These are phyloP conservation scores for Celastrina argiolus DNA, from an alignment of 2,888 invertebrate genomes.

Conservation along the genomic window DNA sequence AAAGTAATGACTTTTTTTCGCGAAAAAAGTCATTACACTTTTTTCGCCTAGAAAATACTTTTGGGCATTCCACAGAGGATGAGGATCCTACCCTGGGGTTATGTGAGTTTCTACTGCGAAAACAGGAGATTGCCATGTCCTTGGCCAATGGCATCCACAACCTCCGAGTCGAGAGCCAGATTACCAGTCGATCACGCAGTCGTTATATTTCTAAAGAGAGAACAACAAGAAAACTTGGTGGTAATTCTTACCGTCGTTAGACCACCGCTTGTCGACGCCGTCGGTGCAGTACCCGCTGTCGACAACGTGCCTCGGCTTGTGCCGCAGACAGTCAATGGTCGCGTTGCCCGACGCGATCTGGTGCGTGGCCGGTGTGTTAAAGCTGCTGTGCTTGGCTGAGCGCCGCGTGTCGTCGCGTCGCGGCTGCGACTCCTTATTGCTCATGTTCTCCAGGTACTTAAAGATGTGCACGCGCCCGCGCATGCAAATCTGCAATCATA, in stretches of 20 bases:
- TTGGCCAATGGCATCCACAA: too few relatives aligned
- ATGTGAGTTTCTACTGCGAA: too few relatives aligned
- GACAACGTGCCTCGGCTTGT: slow-evolving; percentile 82
- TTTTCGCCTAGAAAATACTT: too few relatives aligned
- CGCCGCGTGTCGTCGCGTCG: slow-evolving; percentile 71
- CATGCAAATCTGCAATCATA: slow-evolving; percentile 84
- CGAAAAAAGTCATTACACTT: too few relatives aligned
- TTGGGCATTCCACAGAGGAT: too few relatives aligned
- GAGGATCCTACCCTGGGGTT: too few relatives aligned
- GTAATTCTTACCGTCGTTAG: slow-evolving; percentile 81
- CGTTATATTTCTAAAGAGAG: too few relatives aligned
- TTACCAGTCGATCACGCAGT: too few relatives aligned
- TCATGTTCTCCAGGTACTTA: slow-evolving; percentile 94
- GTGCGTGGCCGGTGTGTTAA: slow-evolving; percentile 58
- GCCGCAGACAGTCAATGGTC: slow-evolving; percentile 69
- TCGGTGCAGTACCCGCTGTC: slow-evolving; percentile 95
- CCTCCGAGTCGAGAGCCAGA: too few relatives aligned
- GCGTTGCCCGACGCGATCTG: slow-evolving; percentile 67
- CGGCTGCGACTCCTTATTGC: slow-evolving; percentile 80
- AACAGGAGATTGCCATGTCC: too few relatives aligned
- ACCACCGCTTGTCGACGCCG: slow-evolving; percentile 89
- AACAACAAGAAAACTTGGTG: too few relatives aligned
- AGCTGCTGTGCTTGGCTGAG: slow-evolving; percentile 63
- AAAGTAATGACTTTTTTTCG: too few relatives aligned
- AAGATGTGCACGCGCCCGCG: slow-evolving; percentile 96